A percentile compares a stretch with the other conserved stretches of the same genome.
Evolutionary conservation across 2,888 invertebrate genomes (phyloP).

Genomic region (Ellobium chinense): DNA sequence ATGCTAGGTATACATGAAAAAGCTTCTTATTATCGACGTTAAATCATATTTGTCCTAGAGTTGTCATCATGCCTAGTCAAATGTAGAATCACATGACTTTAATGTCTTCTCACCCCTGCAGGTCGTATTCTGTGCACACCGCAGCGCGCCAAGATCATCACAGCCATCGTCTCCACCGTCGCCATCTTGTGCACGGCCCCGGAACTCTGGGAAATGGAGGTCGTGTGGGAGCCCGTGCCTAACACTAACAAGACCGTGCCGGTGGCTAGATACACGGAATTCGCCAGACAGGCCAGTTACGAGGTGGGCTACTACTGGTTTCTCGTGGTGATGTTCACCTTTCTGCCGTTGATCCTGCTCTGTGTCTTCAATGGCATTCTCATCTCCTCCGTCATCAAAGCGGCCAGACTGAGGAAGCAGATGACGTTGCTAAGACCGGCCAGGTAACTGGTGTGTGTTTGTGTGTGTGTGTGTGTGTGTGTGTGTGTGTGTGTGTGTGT

Average conservation of each 20-base stretch:
- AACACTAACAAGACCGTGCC: conserved; percentile 43
- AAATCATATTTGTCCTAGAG: too few species aligned
- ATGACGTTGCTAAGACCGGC: conserved; percentile 56
- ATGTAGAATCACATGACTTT: too few species aligned
- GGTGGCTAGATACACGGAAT: conserved; percentile 66
- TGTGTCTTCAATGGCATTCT: conserved; percentile 87
- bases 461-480: background rate
- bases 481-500: background rate
- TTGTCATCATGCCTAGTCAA: too few species aligned
- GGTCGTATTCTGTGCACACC: conserved; percentile 81
- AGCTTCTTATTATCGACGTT: too few species aligned
- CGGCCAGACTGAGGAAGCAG: conserved; percentile 58
- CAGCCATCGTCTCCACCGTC: conserved; percentile 82
- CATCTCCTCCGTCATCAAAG: conserved; percentile 81
- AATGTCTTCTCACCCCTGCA: background rate
- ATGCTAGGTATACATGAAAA: too few species aligned
- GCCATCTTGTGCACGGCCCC: conserved; percentile 83
- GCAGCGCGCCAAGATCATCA: conserved; percentile 85
- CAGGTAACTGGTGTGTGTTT: conserved; percentile 10
- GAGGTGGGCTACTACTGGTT: conserved; percentile 84
- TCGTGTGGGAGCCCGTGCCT: conserved; percentile 26
- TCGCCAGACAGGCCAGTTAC: conserved; percentile 82
- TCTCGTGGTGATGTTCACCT: conserved; percentile 76
- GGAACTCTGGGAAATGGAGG: conserved; percentile 83
- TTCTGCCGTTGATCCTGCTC: conserved; percentile 85